phyloP scores from a whole-genome alignment of 2,113 vertebrate species.

The Neopipo cinnamomea region DNA sequence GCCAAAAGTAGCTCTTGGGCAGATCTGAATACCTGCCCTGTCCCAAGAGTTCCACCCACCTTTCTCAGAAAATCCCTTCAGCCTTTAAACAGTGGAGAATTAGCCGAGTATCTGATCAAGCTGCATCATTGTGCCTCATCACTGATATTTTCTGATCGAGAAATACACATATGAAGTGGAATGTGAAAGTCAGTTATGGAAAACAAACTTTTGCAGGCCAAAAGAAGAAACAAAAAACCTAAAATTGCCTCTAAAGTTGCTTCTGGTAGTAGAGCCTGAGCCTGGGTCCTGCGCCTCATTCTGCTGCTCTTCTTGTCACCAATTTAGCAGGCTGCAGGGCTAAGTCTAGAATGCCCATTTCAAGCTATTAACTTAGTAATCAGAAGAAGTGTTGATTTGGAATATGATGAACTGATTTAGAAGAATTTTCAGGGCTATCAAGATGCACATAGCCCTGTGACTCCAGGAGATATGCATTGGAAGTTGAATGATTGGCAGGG shows the following conservation, averaged over 20 bases:
- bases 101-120: background rate
- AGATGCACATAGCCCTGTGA: background rate
- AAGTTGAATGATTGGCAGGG: background rate
- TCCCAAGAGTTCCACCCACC: background rate
- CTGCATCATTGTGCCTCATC: background rate
- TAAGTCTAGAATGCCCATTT: constrained; percentile 34
- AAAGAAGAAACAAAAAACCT: constrained; percentile 14
- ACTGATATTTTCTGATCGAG: background rate
- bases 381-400: background rate
- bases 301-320: background rate
- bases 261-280: background rate
- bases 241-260: background rate
- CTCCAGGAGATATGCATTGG: background rate
- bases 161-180: background rate
- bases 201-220: constrained; percentile 1
- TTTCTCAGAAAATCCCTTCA: background rate
- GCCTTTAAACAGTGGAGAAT: background rate
- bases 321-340: constrained; percentile 9
- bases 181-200: background rate
- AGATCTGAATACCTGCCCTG: background rate
- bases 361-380: constrained; percentile 16
- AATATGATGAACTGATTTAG: constrained; percentile 17
- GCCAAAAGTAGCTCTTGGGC: background rate
- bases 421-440: constrained; percentile 25
- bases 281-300: background rate